Evolutionary conservation across 2,113 vertebrate genomes (phyloP), one percentile per base, ranked within the genome.

Genomic region (Xerus inauris): DNA sequence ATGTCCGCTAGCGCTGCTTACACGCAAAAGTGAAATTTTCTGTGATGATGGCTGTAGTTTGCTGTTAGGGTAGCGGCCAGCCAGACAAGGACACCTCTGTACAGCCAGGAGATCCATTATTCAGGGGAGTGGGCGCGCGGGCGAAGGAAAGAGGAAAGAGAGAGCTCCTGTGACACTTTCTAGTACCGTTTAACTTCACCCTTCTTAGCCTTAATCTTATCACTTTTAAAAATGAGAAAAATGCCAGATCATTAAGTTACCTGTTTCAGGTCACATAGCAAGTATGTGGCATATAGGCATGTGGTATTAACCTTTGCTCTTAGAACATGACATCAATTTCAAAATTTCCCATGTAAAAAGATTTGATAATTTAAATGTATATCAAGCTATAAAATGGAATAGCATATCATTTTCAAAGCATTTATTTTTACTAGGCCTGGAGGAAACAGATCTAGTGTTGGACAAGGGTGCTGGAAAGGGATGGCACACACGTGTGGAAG

Each of bases 401-500:
- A n/a, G 8, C 35, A 72, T 12, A n/a, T 30, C 4, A 17, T 51
- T 49, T 57, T 5, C 2, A 83, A 83, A 83, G 22, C 30, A 94
- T 4, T 64, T n/a, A 40, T 16, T 79, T 94, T 89, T 65, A 64
- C 14, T 94, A 47, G 38, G 14, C 57, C n/a, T 65, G 9, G 7
- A 17, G 76, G 2, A 14, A 82, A 57, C 1, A 59, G 10, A 83
- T 5, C 2, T 88, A 51, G 49, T 77, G 87, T 45, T 72, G 45
- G 40, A 28, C 49, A 65, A 71, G 7, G 28, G 28, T 30, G 28
- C 72, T 40, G 38, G n/a, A 35, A 10, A 38, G 22, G 77, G 8
- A 20, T 57, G 24, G 2, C 51, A 9, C 11, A 54, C 7, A 35
- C 42, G 32, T 1, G 0, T 59, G 26, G 26, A 40, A 22, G 11